These are phyloP conservation scores for Nicator chloris DNA, from an alignment of 2,113 vertebrate species.

Conservation along the genomic window DNA sequence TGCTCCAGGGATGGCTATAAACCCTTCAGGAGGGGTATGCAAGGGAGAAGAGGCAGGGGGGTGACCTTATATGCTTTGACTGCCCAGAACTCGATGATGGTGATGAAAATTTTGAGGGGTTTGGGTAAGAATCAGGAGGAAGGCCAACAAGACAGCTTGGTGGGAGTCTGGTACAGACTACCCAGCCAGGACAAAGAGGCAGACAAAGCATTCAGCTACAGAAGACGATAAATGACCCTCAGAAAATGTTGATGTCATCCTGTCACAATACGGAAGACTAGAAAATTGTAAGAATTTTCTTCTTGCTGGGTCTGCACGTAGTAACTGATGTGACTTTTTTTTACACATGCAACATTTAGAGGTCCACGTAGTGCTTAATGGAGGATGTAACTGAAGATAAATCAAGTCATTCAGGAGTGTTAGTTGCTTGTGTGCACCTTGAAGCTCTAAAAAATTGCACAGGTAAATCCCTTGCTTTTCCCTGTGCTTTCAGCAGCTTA, in stretches of 20 bases:
- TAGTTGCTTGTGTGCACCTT: neutral
- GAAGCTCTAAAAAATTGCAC: neutral
- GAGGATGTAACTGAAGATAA: neutral
- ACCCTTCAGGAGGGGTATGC: neutral
- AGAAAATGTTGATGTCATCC: neutral
- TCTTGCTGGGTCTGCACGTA: neutral
- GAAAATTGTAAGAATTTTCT: neutral
- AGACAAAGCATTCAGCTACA: neutral
- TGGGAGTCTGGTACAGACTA: neutral
- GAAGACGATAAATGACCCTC: neutral
- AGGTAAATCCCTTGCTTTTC: neutral
- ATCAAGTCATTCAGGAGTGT: neutral
- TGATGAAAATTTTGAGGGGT: neutral
- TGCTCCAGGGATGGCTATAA: neutral
- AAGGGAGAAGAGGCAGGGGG: neutral
- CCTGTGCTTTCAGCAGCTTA: neutral
- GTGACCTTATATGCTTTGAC: accelerated
- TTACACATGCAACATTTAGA: neutral
- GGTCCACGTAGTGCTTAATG: neutral
- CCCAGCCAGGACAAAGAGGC: neutral
- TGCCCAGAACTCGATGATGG: neutral
- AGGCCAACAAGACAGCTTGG: neutral
- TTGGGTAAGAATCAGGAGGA: neutral
- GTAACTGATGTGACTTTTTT: neutral
- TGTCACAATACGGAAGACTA: neutral